A percentile compares a stretch with the other conserved stretches of the same genome.
Evolutionary conservation across 2,888 invertebrate species (phyloP).

Genomic region (Rambutsinella grinnellia): DNA sequence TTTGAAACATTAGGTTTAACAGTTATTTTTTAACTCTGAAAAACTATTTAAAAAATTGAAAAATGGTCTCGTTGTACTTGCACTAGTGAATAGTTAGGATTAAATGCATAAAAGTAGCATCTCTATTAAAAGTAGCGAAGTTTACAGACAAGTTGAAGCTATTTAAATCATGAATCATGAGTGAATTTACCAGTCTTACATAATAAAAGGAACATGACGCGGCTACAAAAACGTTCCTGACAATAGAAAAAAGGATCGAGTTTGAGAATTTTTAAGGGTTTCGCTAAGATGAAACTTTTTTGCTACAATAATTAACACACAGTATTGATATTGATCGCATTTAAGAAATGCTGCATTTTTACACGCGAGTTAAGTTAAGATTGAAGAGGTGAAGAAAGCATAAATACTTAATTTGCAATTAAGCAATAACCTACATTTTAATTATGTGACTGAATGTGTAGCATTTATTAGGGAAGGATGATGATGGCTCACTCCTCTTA

Average conservation of each 20-base stretch:
- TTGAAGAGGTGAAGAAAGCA: background rate
- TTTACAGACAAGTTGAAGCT: background rate
- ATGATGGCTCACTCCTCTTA: too few relatives aligned
- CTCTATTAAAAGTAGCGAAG: background rate
- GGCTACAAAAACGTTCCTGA: background rate
- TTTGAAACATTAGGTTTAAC: too few relatives aligned
- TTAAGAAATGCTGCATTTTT: background rate
- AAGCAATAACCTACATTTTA: too few relatives aligned
- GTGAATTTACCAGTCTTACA: background rate
- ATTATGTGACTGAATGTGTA: background rate
- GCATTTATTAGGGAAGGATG: background rate
- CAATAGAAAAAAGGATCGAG: background rate
- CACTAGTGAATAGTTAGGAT: background rate
- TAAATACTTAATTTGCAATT: background rate
- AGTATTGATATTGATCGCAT: background rate
- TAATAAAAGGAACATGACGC: background rate
- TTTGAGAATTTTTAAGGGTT: background rate
- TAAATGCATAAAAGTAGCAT: too few relatives aligned
- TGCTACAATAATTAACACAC: too few relatives aligned
- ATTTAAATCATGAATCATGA: background rate
- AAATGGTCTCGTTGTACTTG: background rate
- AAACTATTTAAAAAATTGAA: too few relatives aligned
- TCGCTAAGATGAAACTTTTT: background rate
- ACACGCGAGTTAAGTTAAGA: background rate
- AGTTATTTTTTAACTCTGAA: too few relatives aligned